Evolutionary conservation across 2,888 invertebrate genomes (phyloP), one percentile per base, ranked within the genome.

Genomic region (Abrostola triplasia): DNA sequence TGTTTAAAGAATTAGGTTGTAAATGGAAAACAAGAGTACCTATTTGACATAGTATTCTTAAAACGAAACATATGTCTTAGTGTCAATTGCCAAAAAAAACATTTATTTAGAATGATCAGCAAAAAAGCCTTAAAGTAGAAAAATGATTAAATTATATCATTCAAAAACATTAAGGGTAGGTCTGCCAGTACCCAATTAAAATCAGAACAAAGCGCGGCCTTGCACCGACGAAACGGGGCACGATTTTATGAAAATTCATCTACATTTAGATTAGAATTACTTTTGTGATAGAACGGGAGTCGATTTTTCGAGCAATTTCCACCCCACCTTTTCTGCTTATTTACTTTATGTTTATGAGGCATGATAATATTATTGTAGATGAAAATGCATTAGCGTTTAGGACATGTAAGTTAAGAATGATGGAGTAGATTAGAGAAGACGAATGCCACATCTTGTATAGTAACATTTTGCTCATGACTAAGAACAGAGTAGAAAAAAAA

Each of bases 191-290:
- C 74, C 83, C 84, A 86, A 85, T 88, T 88, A 87, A 87, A 88
- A 84, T 84, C 74, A 73, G 82, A 82, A 84, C 79, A 81, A 79
- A 80, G 77, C 75, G 73, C 77, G 79, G 70, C 76, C 77, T 78
- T 80, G 81, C 79, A 73, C 71, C 52, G 73, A 62, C 72, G 72
- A 79, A 68, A 81, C 72, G 64, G 72, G 52, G 48, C 70, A 66
- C 62, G 68, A 80, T 60, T 73, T 76, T 69, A 69, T 59, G 57
- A 77, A 77, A 83, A 83, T 84, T 81, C 75, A 83, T 84, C 86
- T 84, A 82, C 82, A 84, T 85, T 84, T 85, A 84, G 82, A 86
- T 73, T 73, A 79, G 65, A 80, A 83, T 82, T 81, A 79, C 77
- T 79, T 76, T 75, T 59, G 47, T 66, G 71, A 65, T 79, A 81